Conservation (phyloP, 1,140 invertebrate species). For the Hycleus cichorii region DNA sequence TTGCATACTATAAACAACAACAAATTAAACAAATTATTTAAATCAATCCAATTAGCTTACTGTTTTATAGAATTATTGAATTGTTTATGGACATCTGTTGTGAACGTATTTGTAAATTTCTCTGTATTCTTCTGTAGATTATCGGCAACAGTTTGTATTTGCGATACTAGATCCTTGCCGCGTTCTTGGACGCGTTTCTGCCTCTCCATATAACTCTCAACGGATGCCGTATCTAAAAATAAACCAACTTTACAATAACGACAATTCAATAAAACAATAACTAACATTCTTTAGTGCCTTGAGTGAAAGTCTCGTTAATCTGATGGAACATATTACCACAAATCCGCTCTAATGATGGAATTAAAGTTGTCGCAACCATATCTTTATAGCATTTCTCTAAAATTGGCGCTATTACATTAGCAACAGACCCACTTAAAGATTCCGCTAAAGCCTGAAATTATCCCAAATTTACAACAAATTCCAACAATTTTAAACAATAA, state of each 20-base stretch:
- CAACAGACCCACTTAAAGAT: slow-evolving; percentile 57
- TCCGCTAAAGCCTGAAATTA: slow-evolving; percentile 61
- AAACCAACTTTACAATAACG: slow-evolving; percentile 8
- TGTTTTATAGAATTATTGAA: slow-evolving; percentile 31
- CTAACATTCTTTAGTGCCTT: slow-evolving; percentile 85
- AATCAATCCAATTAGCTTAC: slow-evolving; percentile 23
- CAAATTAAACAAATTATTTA: slow-evolving; percentile 5
- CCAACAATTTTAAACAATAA: slow-evolving; percentile 8
- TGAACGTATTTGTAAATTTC: slow-evolving; percentile 28
- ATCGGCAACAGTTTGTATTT: slow-evolving; percentile 38
- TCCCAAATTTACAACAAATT: slow-evolving; percentile 1
- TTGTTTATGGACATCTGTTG: slow-evolving; percentile 36
- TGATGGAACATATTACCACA: slow-evolving; percentile 80
- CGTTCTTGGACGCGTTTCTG: slow-evolving; percentile 37
- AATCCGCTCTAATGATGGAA: slow-evolving; percentile 79
- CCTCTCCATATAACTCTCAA: slow-evolving; percentile 38
- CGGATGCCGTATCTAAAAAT: slow-evolving; percentile 36
- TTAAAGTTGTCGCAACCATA: slow-evolving; percentile 60
- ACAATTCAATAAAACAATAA: slow-evolving; percentile 19
- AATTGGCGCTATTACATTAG: slow-evolving; percentile 55
- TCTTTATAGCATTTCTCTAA: slow-evolving; percentile 67
- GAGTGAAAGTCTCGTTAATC: slow-evolving; percentile 76
- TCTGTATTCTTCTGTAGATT: slow-evolving; percentile 35
- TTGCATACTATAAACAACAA: slow-evolving; percentile 35
- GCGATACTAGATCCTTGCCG: slow-evolving; percentile 36